Conservation (phyloP, 2,113 vertebrate species). For the Agelaius tricolor region DNA sequence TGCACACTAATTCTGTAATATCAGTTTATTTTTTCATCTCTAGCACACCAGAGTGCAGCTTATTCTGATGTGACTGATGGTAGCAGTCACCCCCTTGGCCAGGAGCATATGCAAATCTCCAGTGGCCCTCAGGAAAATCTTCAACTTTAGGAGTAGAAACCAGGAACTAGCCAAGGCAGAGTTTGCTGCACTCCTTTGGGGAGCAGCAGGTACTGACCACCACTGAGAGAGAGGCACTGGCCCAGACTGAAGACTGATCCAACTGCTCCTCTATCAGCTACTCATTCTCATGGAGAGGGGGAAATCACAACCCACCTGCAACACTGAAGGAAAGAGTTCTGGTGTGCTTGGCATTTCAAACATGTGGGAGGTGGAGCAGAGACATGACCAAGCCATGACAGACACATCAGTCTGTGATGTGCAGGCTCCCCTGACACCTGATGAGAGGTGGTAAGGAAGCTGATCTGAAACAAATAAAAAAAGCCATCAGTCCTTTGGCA, state of each 20-base stretch:
- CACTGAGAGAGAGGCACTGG: not conserved
- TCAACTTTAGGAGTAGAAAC: not conserved
- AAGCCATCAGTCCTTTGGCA: not conserved
- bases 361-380: rapidly evolving
- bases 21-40: not conserved
- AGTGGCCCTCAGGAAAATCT: not conserved
- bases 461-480: not conserved
- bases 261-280: not conserved
- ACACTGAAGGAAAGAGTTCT: not conserved
- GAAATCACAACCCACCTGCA: not conserved
- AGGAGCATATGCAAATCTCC: not conserved
- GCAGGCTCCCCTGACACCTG: not conserved
- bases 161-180: rapidly evolving
- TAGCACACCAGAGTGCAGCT: not conserved
- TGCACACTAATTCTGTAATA: not conserved
- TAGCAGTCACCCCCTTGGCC: not conserved
- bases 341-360: not conserved
- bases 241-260: not conserved
- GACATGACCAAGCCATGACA: not conserved
- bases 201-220: not conserved
- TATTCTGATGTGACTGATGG: not conserved
- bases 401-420: not conserved
- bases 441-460: not conserved
- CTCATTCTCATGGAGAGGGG: not conserved
- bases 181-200: not conserved